Base-by-base conservation (phyloP, 2,113 vertebrate species). In the Cricetomys ansorgei region DNA sequence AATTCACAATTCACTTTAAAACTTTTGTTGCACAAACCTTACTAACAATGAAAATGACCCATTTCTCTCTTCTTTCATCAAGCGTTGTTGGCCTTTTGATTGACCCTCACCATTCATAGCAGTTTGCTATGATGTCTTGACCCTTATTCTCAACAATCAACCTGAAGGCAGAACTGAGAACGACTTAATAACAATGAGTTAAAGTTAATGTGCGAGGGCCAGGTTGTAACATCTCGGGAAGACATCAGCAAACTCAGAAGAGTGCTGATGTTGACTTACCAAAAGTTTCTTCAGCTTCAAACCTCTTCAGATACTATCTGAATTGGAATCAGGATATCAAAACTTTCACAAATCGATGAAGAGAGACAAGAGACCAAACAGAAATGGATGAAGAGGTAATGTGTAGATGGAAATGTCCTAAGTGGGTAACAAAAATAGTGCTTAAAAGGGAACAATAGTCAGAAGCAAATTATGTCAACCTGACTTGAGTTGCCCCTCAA, bases 261-360 rank as follows among this genome's bases (percentile, higher is more conserved):
- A 67, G 7, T 29, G 72, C 70, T 13, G 69, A 4, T 10, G 67
- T 4, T 9, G 17, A 17, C 57, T 95, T 90, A 64, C 55, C 88
- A 90, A 96, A 92, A 91, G 53, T 90, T 97, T 76, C n/a, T 84
- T 84, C 34, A 81, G 16, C 45, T 88, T 94, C 81, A 69, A 92
- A 96, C 64, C 37, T 70, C 81, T 89, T 89, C 11, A 40, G 48
- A 89, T 80, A 64, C 95, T 88, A 76, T 79, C 76, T 81, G 95
- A 81, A 94, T 45, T n/a, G 12, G 23, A 94, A 91, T 89, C 65
- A 91, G 27, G 57, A 85, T 69, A 16, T 77, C 19, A 43, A 34
- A 94, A 93, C 37, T 79, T 21, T n/a, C 45, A 10, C 4, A 93
- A 92, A 65, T 83, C 59, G 64, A 69, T 43, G 77, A 72, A 96